Evolutionary conservation across 2,113 vertebrate species (phyloP).

Genomic region (Peromyscus maniculatus): DNA sequence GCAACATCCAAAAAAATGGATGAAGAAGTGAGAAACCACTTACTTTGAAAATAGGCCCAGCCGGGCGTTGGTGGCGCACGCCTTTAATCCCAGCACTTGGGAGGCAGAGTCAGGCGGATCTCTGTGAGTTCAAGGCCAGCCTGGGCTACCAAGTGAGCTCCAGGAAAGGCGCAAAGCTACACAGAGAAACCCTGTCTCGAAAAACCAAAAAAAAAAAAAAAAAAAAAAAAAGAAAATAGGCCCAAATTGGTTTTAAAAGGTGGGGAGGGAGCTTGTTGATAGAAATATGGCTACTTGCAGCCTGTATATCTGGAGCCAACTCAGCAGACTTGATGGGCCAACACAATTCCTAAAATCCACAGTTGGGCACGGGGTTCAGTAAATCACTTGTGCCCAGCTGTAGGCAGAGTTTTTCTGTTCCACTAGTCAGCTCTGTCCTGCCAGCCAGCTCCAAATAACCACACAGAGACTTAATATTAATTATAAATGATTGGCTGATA

Average conservation of each 20-base stretch:
- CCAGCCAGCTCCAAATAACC: background rate
- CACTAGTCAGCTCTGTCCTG: background rate
- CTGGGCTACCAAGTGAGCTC: no score
- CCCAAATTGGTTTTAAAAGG: background rate
- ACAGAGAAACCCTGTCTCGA: no score
- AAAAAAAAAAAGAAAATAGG: no score
- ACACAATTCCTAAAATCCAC: conserved; percentile 40
- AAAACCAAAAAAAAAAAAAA: no score
- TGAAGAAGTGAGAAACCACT: background rate
- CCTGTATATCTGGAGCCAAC: background rate
- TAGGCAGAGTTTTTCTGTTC: background rate
- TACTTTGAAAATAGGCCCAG: conserved; percentile 33
- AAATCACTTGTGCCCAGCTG: background rate
- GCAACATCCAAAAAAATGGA: background rate
- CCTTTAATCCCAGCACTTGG: no score
- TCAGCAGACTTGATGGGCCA: conserved; percentile 2
- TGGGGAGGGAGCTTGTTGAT: background rate
- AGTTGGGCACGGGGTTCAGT: background rate
- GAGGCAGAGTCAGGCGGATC: no score
- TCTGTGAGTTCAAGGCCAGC: no score
- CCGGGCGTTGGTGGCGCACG: no score
- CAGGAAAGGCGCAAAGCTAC: no score
- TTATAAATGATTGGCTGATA: background rate
- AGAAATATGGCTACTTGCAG: background rate
- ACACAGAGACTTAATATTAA: background rate